phyloP scores from a whole-genome alignment of 2,113 vertebrate genomes.

The Psettodes erumei region DNA sequence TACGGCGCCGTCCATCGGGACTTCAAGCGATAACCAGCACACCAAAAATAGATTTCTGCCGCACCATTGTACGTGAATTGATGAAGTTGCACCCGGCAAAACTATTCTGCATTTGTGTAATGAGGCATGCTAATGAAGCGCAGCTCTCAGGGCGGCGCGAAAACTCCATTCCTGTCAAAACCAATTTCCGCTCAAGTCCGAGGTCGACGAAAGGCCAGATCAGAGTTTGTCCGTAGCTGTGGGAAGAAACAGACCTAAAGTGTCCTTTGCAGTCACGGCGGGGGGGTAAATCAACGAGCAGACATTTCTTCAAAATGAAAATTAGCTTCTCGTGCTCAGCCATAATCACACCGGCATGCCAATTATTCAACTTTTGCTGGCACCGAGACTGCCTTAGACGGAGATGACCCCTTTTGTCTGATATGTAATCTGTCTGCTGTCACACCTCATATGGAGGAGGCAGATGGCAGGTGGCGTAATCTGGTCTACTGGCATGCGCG shows the following conservation, averaged over 20 bases:
- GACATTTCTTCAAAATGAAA: slow-evolving; percentile 31
- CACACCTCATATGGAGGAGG: slow-evolving; percentile 47
- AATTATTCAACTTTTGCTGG: slow-evolving; percentile 23
- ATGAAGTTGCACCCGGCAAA: slow-evolving; percentile 58
- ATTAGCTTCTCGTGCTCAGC: slow-evolving; percentile 18
- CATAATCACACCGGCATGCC: slow-evolving; percentile 11
- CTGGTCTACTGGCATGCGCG: slow-evolving; percentile 45
- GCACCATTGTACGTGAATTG: slow-evolving; percentile 23
- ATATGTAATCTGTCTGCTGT: slow-evolving; percentile 46
- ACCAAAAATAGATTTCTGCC: slow-evolving; percentile 38
- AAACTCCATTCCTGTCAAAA: slow-evolving; percentile 63
- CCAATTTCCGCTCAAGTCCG: slow-evolving; percentile 53
- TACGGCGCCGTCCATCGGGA: neutral
- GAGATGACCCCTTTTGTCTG: slow-evolving; percentile 12
- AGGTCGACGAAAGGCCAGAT: slow-evolving; percentile 59
- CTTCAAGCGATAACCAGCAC: slow-evolving; percentile 37
- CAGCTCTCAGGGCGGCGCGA: slow-evolving; percentile 42
- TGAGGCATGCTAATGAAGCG: slow-evolving; percentile 66
- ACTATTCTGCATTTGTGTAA: slow-evolving; percentile 57
- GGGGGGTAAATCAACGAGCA: slow-evolving; percentile 7
- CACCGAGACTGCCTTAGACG: slow-evolving; percentile 3
- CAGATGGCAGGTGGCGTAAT: slow-evolving; percentile 62
- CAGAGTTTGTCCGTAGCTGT: slow-evolving; percentile 51
- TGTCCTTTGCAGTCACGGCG: slow-evolving; percentile 46
- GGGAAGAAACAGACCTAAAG: slow-evolving; percentile 55